These are phyloP conservation scores for Polypedilum vanderplanki DNA, from an alignment of 1,140 invertebrate genomes.

Conservation along the genomic window DNA sequence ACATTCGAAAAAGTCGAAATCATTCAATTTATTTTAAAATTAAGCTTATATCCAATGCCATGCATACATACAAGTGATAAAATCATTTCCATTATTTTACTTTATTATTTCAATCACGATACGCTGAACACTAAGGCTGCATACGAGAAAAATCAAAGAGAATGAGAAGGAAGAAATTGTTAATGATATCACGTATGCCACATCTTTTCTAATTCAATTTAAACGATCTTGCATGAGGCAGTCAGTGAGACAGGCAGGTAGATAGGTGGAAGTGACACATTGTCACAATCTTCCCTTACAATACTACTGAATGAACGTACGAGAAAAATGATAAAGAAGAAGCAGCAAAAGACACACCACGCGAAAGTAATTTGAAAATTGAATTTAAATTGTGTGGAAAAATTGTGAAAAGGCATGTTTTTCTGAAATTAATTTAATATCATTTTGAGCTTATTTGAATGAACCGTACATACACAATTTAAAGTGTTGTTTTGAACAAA, in stretches of 20 bases:
- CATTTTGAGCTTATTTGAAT: background rate
- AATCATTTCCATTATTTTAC: constrained; percentile 3
- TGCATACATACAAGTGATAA: constrained; percentile 15
- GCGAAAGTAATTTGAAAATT: constrained; percentile 27
- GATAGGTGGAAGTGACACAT: background rate
- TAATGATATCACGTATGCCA: constrained; percentile 27
- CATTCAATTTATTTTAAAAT: constrained; percentile 5
- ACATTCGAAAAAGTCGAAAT: background rate
- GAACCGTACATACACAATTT: background rate
- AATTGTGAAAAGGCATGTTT: constrained; percentile 21
- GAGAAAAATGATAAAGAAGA: background rate
- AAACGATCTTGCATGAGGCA: background rate
- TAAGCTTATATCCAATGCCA: background rate
- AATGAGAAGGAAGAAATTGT: background rate
- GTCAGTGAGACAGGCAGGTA: background rate
- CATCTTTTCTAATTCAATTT: constrained; percentile 14
- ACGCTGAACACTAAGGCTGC: background rate
- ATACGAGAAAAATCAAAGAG: background rate
- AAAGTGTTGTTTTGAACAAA: no score
- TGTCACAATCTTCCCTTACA: background rate
- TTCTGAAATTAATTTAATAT: constrained; percentile 26
- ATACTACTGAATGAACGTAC: background rate
- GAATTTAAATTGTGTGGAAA: constrained; percentile 27
- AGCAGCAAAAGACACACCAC: background rate
- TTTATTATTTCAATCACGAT: constrained; percentile 28